Evolutionary conservation across 2,888 invertebrate genomes (phyloP).

Genomic region (Lasioglossum malachurum): DNA sequence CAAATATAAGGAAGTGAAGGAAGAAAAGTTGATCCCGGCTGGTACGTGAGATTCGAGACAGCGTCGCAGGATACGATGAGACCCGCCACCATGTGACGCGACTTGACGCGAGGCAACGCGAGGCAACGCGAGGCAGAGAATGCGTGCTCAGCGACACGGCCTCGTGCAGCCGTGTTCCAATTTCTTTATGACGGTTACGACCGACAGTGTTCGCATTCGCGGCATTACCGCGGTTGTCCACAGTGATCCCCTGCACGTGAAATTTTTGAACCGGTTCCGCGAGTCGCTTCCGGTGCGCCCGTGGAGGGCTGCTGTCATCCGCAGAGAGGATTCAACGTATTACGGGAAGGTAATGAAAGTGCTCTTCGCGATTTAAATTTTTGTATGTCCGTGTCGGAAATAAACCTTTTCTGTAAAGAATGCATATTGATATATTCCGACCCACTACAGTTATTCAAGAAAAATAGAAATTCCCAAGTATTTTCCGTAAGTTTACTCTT

Average conservation of each 20-base stretch:
- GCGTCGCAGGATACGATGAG: slow-evolving; percentile 7
- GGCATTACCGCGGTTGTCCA: slow-evolving; percentile 47
- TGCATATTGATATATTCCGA: too few relatives aligned
- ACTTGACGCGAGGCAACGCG: slow-evolving; percentile 34
- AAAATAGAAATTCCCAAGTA: too few relatives aligned
- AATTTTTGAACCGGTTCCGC: slow-evolving; percentile 41
- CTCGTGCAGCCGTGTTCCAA: slow-evolving; percentile 51
- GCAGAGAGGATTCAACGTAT: background rate
- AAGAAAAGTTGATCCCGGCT: slow-evolving; percentile 54
- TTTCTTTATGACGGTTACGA: slow-evolving; percentile 55
- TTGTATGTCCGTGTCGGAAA: background rate
- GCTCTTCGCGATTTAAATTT: background rate
- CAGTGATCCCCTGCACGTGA: slow-evolving; percentile 45
- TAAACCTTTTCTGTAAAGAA: background rate
- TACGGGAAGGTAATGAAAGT: background rate
- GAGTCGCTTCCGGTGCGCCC: background rate
- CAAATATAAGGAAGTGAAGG: slow-evolving; percentile 32
- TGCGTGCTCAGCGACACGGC: slow-evolving; percentile 13
- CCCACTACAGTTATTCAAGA: too few relatives aligned
- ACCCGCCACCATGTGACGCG: background rate
- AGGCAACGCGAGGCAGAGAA: slow-evolving; percentile 16
- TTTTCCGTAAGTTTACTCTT: too few relatives aligned
- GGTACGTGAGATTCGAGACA: slow-evolving; percentile 50
- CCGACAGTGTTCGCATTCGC: slow-evolving; percentile 44
- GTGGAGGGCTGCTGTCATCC: background rate